Base-by-base conservation (phyloP, 2,888 invertebrate genomes). In the Elegia similella region DNA sequence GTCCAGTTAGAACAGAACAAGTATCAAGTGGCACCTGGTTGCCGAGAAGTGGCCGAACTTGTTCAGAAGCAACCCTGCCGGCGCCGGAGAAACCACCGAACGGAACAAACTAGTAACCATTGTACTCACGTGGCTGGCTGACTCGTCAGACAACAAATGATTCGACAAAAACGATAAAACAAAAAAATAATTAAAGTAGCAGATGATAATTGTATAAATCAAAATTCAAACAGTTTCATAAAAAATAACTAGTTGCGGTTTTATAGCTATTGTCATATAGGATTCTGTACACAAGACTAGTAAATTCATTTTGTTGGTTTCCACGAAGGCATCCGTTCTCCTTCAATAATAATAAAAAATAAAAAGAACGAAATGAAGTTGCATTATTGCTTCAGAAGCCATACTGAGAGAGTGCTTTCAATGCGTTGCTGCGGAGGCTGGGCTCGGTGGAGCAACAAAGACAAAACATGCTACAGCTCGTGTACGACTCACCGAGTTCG, bases 1-100 rank as follows among this genome's bases (percentile, higher is more conserved):
- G 82, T 88, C 88, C 89, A 88, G 90, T 90, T 89, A 90, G 89
- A 87, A 84, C 80, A 85, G 88, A 87, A 89, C 89, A 76, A 82
- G 89, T 88, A 86, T 87, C 82, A 80, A 84, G 84, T 84, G 85
- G 85, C 87, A 89, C 88, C 87, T 87, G 88, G 87, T 79, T 78
- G 83, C 74, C 80, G 81, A 82, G 84, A 84, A 86, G 86, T 85
- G 87, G 77, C 86, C 83, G 82, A 86, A 89, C 90, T 88, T 77
- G 90, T 89, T 85, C 85, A 83, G 84, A 82, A 84, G 81, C 82
- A 78, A 75, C 83, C 78, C 80, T 77, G 80, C 73, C 70, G 71
- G 72, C 67, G 67, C 70, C 58, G 73, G 73, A 76, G 76, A 66
- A 79, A 80, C 78, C 82, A 80, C 81, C 70, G 65, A 85, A 89